These are phyloP conservation scores for Mallotus villosus DNA, from an alignment of 2,797 vertebrate species.

Conservation along the genomic window DNA sequence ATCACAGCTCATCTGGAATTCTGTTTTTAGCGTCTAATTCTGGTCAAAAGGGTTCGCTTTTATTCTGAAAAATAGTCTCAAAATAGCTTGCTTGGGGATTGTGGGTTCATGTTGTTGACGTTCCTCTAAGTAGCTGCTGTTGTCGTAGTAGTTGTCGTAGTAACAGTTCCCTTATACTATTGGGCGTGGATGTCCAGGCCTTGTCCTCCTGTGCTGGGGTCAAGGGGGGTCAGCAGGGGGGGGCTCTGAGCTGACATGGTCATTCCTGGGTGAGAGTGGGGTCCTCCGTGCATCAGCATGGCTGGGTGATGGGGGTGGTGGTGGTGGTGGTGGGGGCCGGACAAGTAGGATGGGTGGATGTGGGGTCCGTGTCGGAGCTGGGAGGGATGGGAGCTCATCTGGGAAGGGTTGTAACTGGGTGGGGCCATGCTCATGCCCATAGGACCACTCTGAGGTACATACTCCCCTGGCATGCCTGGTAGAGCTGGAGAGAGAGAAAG, in stretches of 20 bases:
- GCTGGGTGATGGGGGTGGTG: slow-evolving; percentile 76
- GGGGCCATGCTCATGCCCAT: slow-evolving; percentile 98
- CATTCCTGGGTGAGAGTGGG: slow-evolving; percentile 89
- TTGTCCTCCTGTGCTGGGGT: slow-evolving; percentile 89
- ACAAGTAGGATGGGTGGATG: slow-evolving; percentile 84
- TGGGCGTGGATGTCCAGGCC: slow-evolving; percentile 93
- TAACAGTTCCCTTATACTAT: slow-evolving; percentile 90
- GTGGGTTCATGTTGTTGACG: slow-evolving; percentile 51
- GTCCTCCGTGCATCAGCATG: slow-evolving; percentile 98
- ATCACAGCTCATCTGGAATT: slow-evolving; percentile 99
- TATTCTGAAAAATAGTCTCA: slow-evolving; percentile 89
- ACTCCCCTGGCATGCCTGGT: slow-evolving; percentile 94
- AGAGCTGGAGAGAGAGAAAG: slow-evolving; percentile 5
- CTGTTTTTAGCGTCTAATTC: slow-evolving; percentile 90
- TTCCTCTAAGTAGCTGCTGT: slow-evolving; percentile 67
- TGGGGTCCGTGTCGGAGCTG: slow-evolving; percentile 88
- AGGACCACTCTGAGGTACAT: slow-evolving; percentile 97
- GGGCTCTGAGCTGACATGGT: slow-evolving; percentile 92
- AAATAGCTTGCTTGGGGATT: slow-evolving; percentile 74
- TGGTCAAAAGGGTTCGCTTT: slow-evolving; percentile 86
- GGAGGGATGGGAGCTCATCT: slow-evolving; percentile 88
- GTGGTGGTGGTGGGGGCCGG: slow-evolving; percentile 84
- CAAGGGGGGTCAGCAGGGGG: slow-evolving; percentile 87
- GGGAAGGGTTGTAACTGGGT: slow-evolving; percentile 87
- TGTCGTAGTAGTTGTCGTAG: slow-evolving; percentile 76